Conservation (phyloP, 2,113 vertebrate genomes). For the Zosterops borbonicus region DNA sequence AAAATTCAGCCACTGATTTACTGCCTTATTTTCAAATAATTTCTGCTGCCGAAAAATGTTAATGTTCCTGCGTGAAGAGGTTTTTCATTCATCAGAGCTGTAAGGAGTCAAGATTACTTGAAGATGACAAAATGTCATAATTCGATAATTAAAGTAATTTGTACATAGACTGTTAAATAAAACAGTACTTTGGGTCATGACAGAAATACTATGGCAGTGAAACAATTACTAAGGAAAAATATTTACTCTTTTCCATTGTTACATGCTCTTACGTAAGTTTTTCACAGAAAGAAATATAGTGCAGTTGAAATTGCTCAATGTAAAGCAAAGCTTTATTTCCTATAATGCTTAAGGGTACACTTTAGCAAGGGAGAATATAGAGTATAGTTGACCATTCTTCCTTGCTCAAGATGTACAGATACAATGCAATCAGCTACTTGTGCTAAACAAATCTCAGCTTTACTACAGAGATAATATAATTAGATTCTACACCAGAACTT, state of each 20-base stretch:
- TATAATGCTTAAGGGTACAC: accelerated
- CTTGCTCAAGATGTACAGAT: not conserved
- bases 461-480: not conserved
- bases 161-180: not conserved
- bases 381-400: not conserved
- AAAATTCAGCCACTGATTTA: not conserved
- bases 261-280: not conserved
- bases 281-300: not conserved
- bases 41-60: not conserved
- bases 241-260: not conserved
- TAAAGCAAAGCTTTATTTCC: not conserved
- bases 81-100: not conserved
- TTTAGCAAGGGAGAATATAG: not conserved
- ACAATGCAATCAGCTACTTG: not conserved
- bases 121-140: not conserved
- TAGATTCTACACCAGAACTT: not conserved
- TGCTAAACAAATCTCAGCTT: not conserved
- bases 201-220: not conserved
- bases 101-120: not conserved
- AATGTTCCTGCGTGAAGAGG: not conserved
- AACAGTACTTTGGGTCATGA: not conserved
- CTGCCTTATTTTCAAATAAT: not conserved
- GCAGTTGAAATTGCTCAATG: not conserved
- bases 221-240: not conserved
- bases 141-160: not conserved